Evolutionary conservation across 2,888 invertebrate species (phyloP), one percentile per base, ranked within the genome.

Genomic region (Chloroclysta siterata): DNA sequence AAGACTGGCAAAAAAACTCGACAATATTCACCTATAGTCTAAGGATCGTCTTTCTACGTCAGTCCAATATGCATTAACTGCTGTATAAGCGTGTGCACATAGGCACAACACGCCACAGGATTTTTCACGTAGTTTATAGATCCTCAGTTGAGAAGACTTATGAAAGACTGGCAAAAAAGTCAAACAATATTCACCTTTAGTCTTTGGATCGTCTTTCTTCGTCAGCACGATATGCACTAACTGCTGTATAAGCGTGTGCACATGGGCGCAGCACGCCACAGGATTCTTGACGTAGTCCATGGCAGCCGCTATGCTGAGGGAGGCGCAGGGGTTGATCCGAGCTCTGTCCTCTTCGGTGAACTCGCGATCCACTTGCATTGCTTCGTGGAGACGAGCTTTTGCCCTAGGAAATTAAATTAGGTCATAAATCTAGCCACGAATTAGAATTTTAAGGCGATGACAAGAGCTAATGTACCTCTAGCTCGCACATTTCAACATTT

Each of bases 71-170:
- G 95, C 89, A 98, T 95, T 41, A 99, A 94, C 64, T 96, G 96
- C 75, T 97, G 96, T 70, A 99, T 98, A 63, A 99, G 94, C 59
- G 94, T 94, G 79, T 98, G 97, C 41, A 99, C 98, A 79, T 97
- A 96, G 73, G 97, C 96, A 84, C 99, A 99, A 88, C 98, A 98
- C 75, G 95, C 95, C 47, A 97, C 97, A 0, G 99, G 99, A 93
- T 99, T 99, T 89, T 98, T 97, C 0, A 99, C 98, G 87, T 98
- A 98, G 79, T 98, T n/a, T n/a, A n/a, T n/a, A n/a, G n/a, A n/a
- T n/a, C n/a, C n/a, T n/a, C n/a, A n/a, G n/a, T n/a, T n/a, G n/a
- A n/a, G n/a, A n/a, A n/a, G n/a, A n/a, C n/a, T n/a, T n/a, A n/a
- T n/a, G n/a, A n/a, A n/a, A n/a, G n/a, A n/a, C n/a, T n/a, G n/a